Evolutionary conservation across 2,113 vertebrate genomes (phyloP).

Genomic region (Hypanus sabinus): DNA sequence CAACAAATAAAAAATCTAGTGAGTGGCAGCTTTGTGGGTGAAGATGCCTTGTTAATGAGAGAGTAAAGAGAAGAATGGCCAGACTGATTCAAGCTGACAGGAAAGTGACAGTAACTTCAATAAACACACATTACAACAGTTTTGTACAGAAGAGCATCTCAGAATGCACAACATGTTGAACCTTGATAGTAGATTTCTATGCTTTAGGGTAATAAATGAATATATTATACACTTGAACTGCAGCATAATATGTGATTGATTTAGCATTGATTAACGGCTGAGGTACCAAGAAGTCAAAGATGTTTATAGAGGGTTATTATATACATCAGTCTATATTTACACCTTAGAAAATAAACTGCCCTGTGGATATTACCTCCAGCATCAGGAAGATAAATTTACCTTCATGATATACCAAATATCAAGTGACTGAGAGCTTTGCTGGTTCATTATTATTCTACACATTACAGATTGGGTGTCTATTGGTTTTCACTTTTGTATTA

Average conservation of each 20-base stretch:
- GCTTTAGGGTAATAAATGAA: not conserved
- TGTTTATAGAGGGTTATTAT: too few relatives aligned
- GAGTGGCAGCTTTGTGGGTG: too few relatives aligned
- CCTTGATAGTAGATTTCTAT: too few relatives aligned
- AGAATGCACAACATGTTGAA: too few relatives aligned
- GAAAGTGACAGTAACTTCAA: too few relatives aligned
- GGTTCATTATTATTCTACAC: not conserved
- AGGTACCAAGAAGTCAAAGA: too few relatives aligned
- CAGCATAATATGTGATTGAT: not conserved
- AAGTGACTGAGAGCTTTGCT: not conserved
- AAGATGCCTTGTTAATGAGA: too few relatives aligned
- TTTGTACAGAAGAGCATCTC: too few relatives aligned
- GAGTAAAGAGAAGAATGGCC: too few relatives aligned
- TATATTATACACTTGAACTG: not conserved
- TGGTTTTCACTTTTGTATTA: not conserved
- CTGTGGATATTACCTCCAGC: not conserved
- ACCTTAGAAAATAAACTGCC: not conserved
- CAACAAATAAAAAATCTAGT: too few relatives aligned
- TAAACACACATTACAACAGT: too few relatives aligned
- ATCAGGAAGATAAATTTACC: not conserved
- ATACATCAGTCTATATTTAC: not conserved
- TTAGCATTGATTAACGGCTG: not conserved
- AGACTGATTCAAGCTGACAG: too few relatives aligned
- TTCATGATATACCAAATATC: not conserved
- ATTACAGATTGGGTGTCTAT: not conserved